Base-by-base conservation (phyloP, 2,797 vertebrate genomes). In the Amblyraja radiata region DNA sequence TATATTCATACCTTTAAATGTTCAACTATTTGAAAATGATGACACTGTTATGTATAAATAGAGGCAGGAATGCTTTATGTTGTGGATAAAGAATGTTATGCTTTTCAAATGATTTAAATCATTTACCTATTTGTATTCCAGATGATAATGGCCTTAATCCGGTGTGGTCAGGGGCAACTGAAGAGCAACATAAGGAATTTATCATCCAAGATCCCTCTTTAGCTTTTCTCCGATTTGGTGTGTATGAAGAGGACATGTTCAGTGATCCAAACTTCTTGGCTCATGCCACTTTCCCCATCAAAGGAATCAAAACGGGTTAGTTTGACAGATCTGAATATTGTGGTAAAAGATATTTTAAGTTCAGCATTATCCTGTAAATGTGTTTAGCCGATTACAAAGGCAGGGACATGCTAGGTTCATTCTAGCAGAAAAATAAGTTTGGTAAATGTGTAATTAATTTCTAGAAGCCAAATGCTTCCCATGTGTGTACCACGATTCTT, bases 161-260 rank as follows among this genome's bases (percentile, higher is more conserved):
- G 0, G 95, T 98, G 88, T 99, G 99, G 99, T 96, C 96, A 68
- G 93, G 96, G 4, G 96, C 96, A 0, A 95, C 97, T 9, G 97
- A 98, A 93, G 96, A 97, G 0, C 95, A 97, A 4, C 28, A 14
- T 92, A 71, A 92, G 23, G 95, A 96, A 61, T 98, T 99, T 94
- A 96, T 96, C 3, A 97, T 99, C 94, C 97, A 97, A 6, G 98
- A 99, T 93, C 98, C 98, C 0, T 98, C 97, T 78, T 96, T 99
- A 13, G 98, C 98, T 0, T 99, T 98, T 94, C 96, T 99, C 79
- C 98, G 98, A 94, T 99, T 99, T 9, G 98, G 98, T 93, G 98
- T 99, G 91, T 98, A 98, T 0, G 99, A 99, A 94, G 99, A 99
- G 94, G 99, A 99, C 94, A 99, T 99, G 97, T 99, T 99, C 96